Base-by-base conservation (phyloP, 2,113 vertebrate species). In the Oreochromis niloticus region DNA sequence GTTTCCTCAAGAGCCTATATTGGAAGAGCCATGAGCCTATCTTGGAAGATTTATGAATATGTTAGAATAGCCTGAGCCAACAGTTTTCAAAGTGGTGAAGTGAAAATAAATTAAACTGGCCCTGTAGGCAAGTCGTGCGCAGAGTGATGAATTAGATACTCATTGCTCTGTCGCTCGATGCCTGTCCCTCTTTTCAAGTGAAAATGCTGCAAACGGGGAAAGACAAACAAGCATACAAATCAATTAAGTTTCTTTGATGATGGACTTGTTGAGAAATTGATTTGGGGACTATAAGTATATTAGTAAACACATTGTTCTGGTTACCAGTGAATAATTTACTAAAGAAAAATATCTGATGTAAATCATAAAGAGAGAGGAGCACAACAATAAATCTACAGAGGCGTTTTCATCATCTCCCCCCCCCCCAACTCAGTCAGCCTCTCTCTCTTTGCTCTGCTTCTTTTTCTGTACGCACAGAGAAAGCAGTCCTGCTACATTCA, bases 51-150 rank as follows among this genome's bases (percentile, higher is more conserved):
- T 96, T 97, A 96, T 97, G 96, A 96, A 97, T 96, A 96, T 95
- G 95, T 97, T 96, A 94, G 95, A 96, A 97, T 94, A 94, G 96
- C 95, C 96, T 96, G 95, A 96, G 96, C 96, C 96, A 96, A 96
- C 96, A 96, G 94, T 96, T 97, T 97, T 96, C 93, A 96, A 96
- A 96, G 95, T 94, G 94, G 95, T 93, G 95, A 96, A 96, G 96
- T 92, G 96, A 96, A 96, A 96, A 97, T 96, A 96, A 97, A 97
- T 96, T 94, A 96, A 96, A 95, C 85, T 87, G 92, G 95, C 95
- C 94, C 95, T 93, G 95, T 94, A 95, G 96, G 96, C 95, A 81
- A 95, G 95, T 95, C 93, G 93, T 96, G 94, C 93, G 83, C 85
- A 89, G 93, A 90, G 94, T 96, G 96, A 97, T 97, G 96, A 96